Evolutionary conservation across 2,797 vertebrate genomes (phyloP), one percentile per base, ranked within the genome.

Genomic region (Galaxias olidus): DNA sequence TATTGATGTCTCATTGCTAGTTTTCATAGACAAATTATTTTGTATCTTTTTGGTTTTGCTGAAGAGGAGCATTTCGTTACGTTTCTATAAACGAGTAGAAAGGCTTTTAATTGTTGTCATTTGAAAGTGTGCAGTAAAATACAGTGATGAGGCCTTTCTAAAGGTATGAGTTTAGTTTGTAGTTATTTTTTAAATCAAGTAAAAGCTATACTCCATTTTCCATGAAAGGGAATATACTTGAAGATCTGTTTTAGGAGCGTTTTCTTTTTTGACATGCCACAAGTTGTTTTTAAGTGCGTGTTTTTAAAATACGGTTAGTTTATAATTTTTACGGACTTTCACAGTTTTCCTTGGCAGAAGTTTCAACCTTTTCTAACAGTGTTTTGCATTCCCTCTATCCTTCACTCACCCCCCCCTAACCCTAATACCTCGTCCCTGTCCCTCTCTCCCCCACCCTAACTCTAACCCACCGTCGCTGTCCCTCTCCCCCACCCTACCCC

Each of bases 1-100:
- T 45, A 64, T 47, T 60, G 9, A 79, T 65, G 12, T 68, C 4
- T 73, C 14, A 76, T 65, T 69, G 14, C 17, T 61, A 7, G 0
- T 66, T 74, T 73, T 74, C 54, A 49, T 49, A 57, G 0, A 0
- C 53, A 30, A 63, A 4, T 45, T 59, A 2, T 15, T 17, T 43
- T 56, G 6, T 20, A 30, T n/a, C 20, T 9, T 63, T 60, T 53
- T 9, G 19, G 42, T 57, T 44, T 43, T 61, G n/a, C 41, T 43
- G 61, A 63, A 59, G 53, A 41, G 9, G 10, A 50, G 19, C n/a
- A 68, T 72, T 56, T 15, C 15, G 64, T 20, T 65, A 59, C 10
- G 61, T 12, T 13, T 58, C 50, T 51, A 19, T 58, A 51, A 54
- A 63, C 54, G 57, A 60, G 70, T 4, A 0, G 47, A 11, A 6